Percentiles rank a stretch among this genome's conserved stretches.
Conservation (phyloP, 2,797 vertebrate species). For the Epinephelus coioides region DNA sequence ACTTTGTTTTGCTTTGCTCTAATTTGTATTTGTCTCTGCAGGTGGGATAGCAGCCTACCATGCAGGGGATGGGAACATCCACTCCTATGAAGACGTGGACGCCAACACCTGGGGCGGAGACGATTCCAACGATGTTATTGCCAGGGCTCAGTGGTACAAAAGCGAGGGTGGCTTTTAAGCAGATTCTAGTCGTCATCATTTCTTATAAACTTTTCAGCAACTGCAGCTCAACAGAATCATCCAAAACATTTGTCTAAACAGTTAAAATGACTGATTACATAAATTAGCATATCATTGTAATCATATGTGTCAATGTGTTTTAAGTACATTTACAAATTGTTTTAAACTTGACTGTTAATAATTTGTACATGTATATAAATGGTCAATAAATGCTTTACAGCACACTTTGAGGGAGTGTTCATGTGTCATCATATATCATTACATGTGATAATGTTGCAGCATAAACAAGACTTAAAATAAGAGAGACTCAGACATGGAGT, state of each 20-base stretch:
- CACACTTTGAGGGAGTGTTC: too few relatives aligned
- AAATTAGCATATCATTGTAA: too few relatives aligned
- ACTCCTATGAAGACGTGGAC: conserved; percentile 11
- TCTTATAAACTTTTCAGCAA: neutral
- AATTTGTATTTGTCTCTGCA: conserved; percentile 24
- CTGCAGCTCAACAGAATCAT: neutral
- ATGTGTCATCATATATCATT: too few relatives aligned
- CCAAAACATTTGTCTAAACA: too few relatives aligned
- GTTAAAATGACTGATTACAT: too few relatives aligned
- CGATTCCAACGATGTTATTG: conserved; percentile 43
- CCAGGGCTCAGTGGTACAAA: conserved; percentile 43
- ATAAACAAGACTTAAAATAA: too few relatives aligned
- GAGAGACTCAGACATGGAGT: too few relatives aligned
- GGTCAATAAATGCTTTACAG: neutral
- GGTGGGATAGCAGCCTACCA: conserved; percentile 51
- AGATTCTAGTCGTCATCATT: too few relatives aligned
- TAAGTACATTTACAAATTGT: neutral
- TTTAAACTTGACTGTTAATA: neutral
- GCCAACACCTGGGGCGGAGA: neutral
- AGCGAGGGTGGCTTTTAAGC: neutral
- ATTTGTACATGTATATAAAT: neutral
- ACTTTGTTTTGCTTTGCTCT: neutral
- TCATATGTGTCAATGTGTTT: neutral
- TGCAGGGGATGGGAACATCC: conserved; percentile 1
- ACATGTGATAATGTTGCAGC: too few relatives aligned